Conservation (phyloP, 2,797 vertebrate species). For the Rhynchotus rufescens region DNA sequence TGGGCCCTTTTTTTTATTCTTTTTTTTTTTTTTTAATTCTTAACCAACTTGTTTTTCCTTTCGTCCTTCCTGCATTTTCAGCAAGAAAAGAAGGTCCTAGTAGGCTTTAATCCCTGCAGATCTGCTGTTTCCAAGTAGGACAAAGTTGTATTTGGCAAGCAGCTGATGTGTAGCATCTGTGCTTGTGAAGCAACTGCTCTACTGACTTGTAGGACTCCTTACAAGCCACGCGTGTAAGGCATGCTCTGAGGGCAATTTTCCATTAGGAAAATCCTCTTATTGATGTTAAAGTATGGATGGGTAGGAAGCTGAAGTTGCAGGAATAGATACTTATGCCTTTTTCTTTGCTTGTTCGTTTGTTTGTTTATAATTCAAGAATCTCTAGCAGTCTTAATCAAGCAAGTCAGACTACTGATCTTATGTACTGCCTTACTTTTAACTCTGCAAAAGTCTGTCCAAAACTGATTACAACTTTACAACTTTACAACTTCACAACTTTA, state of each 20-base stretch:
- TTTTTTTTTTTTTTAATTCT: background rate
- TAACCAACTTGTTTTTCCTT: background rate
- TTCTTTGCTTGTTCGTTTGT: background rate
- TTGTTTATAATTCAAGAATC: background rate
- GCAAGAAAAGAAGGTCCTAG: background rate
- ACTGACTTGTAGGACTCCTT: background rate
- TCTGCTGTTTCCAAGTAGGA: background rate
- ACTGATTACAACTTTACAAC: background rate
- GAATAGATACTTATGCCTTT: background rate
- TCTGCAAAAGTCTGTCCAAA: background rate
- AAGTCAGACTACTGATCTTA: background rate
- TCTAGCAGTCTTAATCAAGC: background rate
- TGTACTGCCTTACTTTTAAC: background rate
- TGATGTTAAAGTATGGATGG: background rate
- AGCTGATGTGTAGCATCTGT: background rate
- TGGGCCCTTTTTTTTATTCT: background rate
- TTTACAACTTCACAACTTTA: no score
- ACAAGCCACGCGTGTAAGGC: background rate
- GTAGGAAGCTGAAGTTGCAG: background rate
- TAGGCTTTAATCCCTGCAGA: background rate
- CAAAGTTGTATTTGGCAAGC: background rate
- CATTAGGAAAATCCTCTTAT: background rate
- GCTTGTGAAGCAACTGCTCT: background rate
- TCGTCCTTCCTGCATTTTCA: background rate
- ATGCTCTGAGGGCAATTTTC: background rate